Evolutionary conservation across 2,113 vertebrate genomes (phyloP), one percentile per base, ranked within the genome.

Genomic region (Microtus pennsylvanicus): DNA sequence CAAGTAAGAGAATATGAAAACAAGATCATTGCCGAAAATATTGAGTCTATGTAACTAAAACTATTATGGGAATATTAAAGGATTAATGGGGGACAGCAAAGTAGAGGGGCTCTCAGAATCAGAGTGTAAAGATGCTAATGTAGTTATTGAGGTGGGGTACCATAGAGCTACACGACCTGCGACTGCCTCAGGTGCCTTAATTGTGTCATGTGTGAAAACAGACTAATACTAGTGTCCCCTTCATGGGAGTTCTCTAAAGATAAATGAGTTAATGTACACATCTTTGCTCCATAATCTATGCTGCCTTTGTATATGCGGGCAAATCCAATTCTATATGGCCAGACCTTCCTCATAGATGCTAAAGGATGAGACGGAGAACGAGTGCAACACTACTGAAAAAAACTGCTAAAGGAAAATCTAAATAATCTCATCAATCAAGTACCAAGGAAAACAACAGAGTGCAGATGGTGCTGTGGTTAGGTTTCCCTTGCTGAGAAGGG

Each of bases 281-380:
- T 77, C 13, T 26, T 52, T 82, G 14, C 50, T 19, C 50, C 24
- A 69, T 5, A 50, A 16, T 4, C 35, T 82, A 16, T 45, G 30
- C 33, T 61, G 38, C 1, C 26, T 2, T 50, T 52, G 30, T 13
- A 35, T 1, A 61, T 0, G 13, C 1, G 11, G 26, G 75, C 1
- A 8, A 50, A 70, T 1, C 21, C 19, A 85, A n/a, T 30, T 12
- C 35, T 78, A 42, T n/a, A 85, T 16, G 14, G 42, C 24, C n/a
- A 95, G 13, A 3, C 35, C 0, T 76, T 17, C 58, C 0, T 5
- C 24, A 33, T 6, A 30, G 42, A 92, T 70, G 42, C n/a, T 88
- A 19, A 22, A 65, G 47, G 83, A 38, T 87, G 76, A 93, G 42
- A 75, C 47, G 0, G 33, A 91, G 19, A 90, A 45, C 17, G 12